Base-by-base conservation (phyloP, 2,888 invertebrate genomes). In the Tinea trinotella region DNA sequence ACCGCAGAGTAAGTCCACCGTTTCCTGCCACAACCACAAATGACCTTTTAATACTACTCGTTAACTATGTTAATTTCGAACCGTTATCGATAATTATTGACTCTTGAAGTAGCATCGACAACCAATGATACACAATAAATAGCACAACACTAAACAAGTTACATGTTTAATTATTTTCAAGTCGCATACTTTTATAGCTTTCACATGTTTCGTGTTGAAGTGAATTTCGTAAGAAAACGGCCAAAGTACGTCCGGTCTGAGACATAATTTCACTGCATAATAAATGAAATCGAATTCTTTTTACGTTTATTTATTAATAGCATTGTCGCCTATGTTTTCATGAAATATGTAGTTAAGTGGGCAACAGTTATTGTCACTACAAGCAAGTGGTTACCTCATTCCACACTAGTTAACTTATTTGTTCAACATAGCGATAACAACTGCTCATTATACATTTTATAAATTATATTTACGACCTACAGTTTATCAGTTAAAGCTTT, bases 21-120 rank as follows among this genome's bases (percentile, higher is more conserved):
- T 71, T 80, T 82, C 81, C 82, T 78, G 78, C 65, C 67, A 56
- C 63, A 64, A 76, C 83, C 83, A 63, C 84, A 79, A 80, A 80
- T 70, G 69, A 71, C 73, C 75, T 77, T 75, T 81, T 76, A 76
- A 74, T 76, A 70, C 64, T 63, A 63, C 67, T 70, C 61, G 70
- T 76, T 71, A 69, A 65, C 59, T 63, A 71, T 73, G 69, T 67
- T 74, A 74, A 78, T 78, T 68, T 65, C 64, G 60, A 61, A 68
- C 68, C 68, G 71, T 73, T 73, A 70, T 36, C 12, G n/a, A 55
- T 55, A 57, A 55, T 55, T 55, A 54, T 44, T 56, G 54, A 24
- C 49, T 49, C 9, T 17, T 54, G n/a, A 24, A 34, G 12, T 49
- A n/a, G 48, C 48, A 48, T 54, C 40, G 44, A 50, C 15, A 50